phyloP scores from a whole-genome alignment of 2,797 vertebrate species.

The Zalophus californianus region DNA sequence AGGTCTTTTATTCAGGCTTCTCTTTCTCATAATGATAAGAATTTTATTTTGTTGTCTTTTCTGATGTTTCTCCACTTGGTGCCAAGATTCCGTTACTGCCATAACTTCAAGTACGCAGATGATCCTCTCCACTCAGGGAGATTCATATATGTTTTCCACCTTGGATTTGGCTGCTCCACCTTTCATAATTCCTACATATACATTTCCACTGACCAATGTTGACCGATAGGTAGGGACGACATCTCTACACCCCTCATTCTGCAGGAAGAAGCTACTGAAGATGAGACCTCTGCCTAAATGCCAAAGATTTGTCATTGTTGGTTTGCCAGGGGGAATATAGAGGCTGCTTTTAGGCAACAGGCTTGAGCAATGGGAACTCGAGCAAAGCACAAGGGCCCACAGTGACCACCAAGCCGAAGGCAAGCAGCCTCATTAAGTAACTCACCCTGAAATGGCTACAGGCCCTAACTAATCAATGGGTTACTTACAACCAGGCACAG shows the following conservation, averaged over 20 bases:
- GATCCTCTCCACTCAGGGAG: not conserved
- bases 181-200: not conserved
- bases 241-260: not conserved
- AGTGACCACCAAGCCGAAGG: not conserved
- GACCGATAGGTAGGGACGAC: not conserved
- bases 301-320: not conserved
- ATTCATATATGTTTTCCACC: not conserved
- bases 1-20: not conserved
- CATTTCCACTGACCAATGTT: not conserved
- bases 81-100: not conserved
- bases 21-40: not conserved
- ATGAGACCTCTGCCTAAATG: not conserved
- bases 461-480: not conserved
- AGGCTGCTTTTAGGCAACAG: not conserved
- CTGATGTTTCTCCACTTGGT: not conserved
- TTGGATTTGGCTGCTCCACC: not conserved
- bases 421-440: not conserved
- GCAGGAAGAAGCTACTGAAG: not conserved
- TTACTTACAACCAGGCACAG: not conserved
- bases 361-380: not conserved
- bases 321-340: not conserved
- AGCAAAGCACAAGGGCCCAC: not conserved
- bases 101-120: not conserved
- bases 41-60: not conserved
- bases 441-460: not conserved